phyloP scores from a whole-genome alignment of 2,797 vertebrate genomes.

The Aselliscus stoliczkanus region DNA sequence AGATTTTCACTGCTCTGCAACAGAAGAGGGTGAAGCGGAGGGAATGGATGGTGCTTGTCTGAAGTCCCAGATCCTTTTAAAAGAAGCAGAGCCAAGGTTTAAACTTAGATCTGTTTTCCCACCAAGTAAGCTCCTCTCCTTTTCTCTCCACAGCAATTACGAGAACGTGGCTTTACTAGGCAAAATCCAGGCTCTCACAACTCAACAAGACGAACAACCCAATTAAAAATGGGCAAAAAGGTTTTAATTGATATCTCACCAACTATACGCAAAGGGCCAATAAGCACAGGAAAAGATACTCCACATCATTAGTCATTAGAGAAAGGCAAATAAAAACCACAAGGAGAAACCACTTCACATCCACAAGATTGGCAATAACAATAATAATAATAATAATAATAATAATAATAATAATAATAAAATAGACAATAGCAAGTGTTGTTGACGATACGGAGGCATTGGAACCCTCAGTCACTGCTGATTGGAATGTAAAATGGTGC shows the following conservation, averaged over 20 bases:
- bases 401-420: not conserved
- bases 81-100: not conserved
- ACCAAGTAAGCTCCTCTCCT: not conserved
- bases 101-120: not conserved
- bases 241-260: not conserved
- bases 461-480: accelerated
- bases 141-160: not conserved
- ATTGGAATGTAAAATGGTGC: accelerated
- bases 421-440: not conserved
- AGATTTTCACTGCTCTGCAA: too few relatives aligned
- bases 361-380: too few relatives aligned
- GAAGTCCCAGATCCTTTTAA: not conserved
- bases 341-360: not conserved
- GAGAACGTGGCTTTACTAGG: not conserved
- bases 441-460: not conserved
- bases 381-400: not conserved
- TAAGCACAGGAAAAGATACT: not conserved
- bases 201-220: conserved; percentile 6
- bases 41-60: too few relatives aligned
- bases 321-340: not conserved
- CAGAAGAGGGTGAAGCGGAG: not conserved
- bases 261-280: not conserved
- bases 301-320: not conserved
- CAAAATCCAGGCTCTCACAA: not conserved
- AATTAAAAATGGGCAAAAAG: conserved; percentile 20